Percentiles rank a stretch among this genome's conserved stretches.
phyloP scores from a whole-genome alignment of 2,113 vertebrate genomes.

The Ameiurus melas region DNA sequence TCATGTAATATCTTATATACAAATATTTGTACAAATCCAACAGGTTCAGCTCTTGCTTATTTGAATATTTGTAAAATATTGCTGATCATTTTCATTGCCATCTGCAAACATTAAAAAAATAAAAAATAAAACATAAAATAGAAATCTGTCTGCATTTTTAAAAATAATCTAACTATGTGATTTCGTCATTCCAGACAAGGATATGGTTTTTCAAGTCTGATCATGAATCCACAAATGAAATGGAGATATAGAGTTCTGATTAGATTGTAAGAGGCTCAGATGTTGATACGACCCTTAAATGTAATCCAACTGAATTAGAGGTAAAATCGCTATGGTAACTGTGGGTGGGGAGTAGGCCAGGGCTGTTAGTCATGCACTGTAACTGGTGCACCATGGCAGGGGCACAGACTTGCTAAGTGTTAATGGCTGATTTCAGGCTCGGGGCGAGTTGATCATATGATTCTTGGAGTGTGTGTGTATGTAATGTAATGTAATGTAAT shows the following conservation, averaged over 20 bases:
- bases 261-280: not conserved
- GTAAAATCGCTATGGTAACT: slow-evolving; percentile 32
- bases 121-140: not conserved
- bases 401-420: not conserved
- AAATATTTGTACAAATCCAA: not conserved
- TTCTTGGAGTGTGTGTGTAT: not conserved
- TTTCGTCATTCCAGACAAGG: not conserved
- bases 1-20: not conserved
- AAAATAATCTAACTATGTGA: not conserved
- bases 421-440: not conserved
- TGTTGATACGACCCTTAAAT: not conserved
- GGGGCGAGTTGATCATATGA: not conserved
- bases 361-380: not conserved
- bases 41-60: not conserved
- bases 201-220: not conserved
- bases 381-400: not conserved
- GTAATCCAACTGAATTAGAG: not conserved
- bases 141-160: not conserved
- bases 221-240: not conserved
- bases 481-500: too few species aligned
- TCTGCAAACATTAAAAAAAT: not conserved
- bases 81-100: not conserved
- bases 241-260: not conserved
- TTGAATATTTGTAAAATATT: not conserved
- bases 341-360: not conserved